A percentile compares a stretch with the other conserved stretches of the same genome.
Evolutionary conservation across 2,888 invertebrate genomes (phyloP).

Genomic region (Protonemura montana): DNA sequence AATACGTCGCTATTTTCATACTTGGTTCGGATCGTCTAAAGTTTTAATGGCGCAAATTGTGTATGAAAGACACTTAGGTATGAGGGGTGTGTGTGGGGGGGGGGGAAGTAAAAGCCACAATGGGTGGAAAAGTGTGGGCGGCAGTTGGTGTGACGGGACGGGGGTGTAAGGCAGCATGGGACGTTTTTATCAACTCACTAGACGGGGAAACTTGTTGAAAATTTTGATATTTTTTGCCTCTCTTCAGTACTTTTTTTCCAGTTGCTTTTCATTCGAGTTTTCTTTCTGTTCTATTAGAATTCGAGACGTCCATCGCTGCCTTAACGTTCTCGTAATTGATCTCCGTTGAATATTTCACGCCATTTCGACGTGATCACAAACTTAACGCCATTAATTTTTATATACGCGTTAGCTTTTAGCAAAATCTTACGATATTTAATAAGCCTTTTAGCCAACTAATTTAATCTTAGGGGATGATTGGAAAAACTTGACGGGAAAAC

Average conservation of each 20-base stretch:
- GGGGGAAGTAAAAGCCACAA: constrained; percentile 9
- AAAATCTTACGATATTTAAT: not conserved
- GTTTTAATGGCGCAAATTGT: constrained; percentile 24
- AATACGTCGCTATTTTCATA: constrained; percentile 24
- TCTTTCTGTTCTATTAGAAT: not conserved
- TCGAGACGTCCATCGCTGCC: not conserved
- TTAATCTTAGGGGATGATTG: not conserved
- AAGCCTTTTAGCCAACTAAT: constrained; percentile 4
- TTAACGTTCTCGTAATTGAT: not conserved
- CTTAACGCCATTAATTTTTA: not conserved
- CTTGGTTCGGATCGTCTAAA: not conserved
- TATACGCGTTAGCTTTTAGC: not conserved
- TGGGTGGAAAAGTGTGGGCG: not conserved
- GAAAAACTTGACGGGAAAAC: not conserved
- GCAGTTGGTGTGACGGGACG: not conserved
- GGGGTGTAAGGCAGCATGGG: not conserved
- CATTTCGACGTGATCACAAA: not conserved
- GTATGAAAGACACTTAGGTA: constrained; percentile 22
- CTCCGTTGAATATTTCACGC: no score
- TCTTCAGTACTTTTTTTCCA: not conserved
- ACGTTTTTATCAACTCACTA: not conserved
- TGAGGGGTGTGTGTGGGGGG: not conserved
- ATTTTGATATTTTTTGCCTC: not conserved
- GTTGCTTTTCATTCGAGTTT: not conserved
- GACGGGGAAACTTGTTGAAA: not conserved